A percentile compares a stretch with the other conserved stretches of the same genome.
These are phyloP conservation scores for Musca domestica DNA, from an alignment of 1,140 invertebrate species.

Conservation along the genomic window DNA sequence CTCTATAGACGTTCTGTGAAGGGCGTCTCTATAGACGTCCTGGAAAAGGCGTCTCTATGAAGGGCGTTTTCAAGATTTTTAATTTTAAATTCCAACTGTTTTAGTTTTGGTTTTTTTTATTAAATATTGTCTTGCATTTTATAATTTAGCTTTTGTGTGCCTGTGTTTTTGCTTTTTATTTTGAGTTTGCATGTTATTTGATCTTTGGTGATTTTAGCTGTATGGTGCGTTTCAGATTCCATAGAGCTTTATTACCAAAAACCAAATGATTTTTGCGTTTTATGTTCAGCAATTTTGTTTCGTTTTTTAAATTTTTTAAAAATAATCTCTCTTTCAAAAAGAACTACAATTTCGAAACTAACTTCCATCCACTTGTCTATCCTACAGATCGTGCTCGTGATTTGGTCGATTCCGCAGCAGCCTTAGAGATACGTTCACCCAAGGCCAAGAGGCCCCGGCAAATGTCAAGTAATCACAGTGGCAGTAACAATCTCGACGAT, in stretches of 20 bases:
- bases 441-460: constrained; percentile 45
- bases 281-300: constrained; percentile 23
- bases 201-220: constrained; percentile 56
- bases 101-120: constrained; percentile 4
- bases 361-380: background rate
- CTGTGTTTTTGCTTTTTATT: constrained; percentile 33
- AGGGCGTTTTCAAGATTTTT: too few relatives aligned
- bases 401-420: constrained; percentile 47
- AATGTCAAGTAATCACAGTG: constrained; percentile 31
- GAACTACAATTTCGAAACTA: background rate
- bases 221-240: constrained; percentile 45
- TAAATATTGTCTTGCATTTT: too few relatives aligned
- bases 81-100: background rate
- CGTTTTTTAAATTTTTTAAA: constrained; percentile 14
- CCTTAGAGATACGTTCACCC: constrained; percentile 44
- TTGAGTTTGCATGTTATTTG: constrained; percentile 49
- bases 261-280: constrained; percentile 53
- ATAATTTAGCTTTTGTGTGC: constrained; percentile 15
- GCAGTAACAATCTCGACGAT: constrained; percentile 47
- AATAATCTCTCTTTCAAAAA: background rate
- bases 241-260: constrained; percentile 56
- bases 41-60: too few relatives aligned
- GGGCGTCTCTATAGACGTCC: too few relatives aligned
- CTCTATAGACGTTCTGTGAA: too few relatives aligned
- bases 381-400: constrained; percentile 46